Evolutionary conservation across 2,113 vertebrate genomes (phyloP), one percentile per base, ranked within the genome.

Genomic region (Malurus alboscapulatus): DNA sequence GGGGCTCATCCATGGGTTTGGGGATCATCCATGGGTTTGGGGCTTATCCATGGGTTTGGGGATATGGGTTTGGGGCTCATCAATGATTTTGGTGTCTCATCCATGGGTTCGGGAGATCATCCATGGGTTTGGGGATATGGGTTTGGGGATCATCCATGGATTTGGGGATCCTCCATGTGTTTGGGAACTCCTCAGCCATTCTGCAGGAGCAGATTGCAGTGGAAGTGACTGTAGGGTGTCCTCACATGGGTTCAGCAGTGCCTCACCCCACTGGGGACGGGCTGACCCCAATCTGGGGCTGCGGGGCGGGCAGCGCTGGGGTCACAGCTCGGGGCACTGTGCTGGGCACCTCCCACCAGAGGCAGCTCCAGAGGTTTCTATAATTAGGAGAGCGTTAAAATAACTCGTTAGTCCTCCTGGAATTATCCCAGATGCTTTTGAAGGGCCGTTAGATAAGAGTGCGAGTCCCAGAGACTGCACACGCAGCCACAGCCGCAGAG

Each of bases 301-400:
- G 44, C 26, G 8, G 63, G 26, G 29, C 40, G 38, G n/a, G 40
- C 9, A 17, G 12, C 25, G 15, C 32, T 24, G n/a, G 10, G 14
- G 26, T 12, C 2, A 9, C 53, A 16, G 30, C 14, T 1, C 3
- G 7, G 6, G 8, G 1, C 5, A 9, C 13, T 42, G 24, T 17
- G 36, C 34, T 32, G 8, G 14, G 18, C 32, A 12, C 30, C 51
- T 17, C 3, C 1, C 3, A 1, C 4, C 12, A 34, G 19, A 29
- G 25, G 82, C 17, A 68, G 57, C 10, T 10, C 6, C 14, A 15
- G 24, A 40, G 45, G 24, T 13, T 17, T 2, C 65, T 51, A 10
- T 27, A 29, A 9, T 20, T 11, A 55, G 73, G 30, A 36, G n/a
- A 61, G 61, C 1, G 12, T 21, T 65, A 21, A 66, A 58, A 77